Base-by-base conservation (phyloP, 2,797 vertebrate species). In the Cossypha caffra region DNA sequence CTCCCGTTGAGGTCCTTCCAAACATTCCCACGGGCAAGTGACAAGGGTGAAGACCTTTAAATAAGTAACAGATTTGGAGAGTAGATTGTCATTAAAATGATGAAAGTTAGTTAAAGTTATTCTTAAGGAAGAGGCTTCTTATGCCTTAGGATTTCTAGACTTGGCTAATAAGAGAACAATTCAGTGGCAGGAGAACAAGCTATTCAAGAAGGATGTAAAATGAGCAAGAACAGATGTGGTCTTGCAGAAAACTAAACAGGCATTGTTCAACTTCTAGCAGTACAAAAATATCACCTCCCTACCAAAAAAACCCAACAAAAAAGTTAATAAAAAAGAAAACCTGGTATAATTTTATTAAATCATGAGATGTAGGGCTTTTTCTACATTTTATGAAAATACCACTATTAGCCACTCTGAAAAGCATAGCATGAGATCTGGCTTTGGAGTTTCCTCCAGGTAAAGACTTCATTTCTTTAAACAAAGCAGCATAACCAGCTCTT, bases 1-100 rank as follows among this genome's bases (percentile, higher is more conserved):
- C 86, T 59, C 81, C 66, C 55, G 73, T 71, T 69, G 47, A 88
- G 61, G 19, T 79, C 20, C 54, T 89, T 90, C 87, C 81, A 67
- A 58, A 87, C 83, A 75, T 87, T 91, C 57, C 51, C 16, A 4
- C 11, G 9, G 79, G n/a, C 74, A 72, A 95, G 33, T 77, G 68
- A 73, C 89, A 92, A 95, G 35, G 77, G 42, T 79, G 47, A 82
- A 71, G 85, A 90, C 73, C 76, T 92, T 92, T 78, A 94, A 96
- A 88, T 78, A 94, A 95, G 90, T 64, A 85, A 93, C 61, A 89
- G 66, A 63, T 86, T 81, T 64, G 84, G 59, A 38, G 10, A 71
- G 38, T 38, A 73, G 28, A 74, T 77, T 90, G 69, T 31, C 83
- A 93, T 48, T 55, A 58, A 94, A 95, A 91, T 59, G 51, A 93